Conservation (phyloP, 2,113 vertebrate species). For the Paralichthys olivaceus region DNA sequence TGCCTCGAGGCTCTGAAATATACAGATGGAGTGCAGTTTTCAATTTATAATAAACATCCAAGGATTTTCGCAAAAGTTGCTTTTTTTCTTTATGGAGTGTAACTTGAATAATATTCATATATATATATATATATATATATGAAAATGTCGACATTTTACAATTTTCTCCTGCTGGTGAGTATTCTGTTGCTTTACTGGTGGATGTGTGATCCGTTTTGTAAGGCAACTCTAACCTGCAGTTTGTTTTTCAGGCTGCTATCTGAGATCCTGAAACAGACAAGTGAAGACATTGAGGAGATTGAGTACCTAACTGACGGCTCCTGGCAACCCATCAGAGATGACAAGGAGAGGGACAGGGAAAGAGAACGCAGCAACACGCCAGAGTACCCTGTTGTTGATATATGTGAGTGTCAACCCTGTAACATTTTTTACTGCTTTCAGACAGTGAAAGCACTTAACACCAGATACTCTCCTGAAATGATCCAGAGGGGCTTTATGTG, state of each 20-base stretch:
- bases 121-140: no score
- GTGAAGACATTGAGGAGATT: slow-evolving; percentile 93
- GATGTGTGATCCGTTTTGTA: neutral
- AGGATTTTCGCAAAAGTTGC: neutral
- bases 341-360: slow-evolving; percentile 88
- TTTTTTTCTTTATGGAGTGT: neutral
- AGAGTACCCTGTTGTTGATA: slow-evolving; percentile 91
- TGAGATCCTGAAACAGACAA: slow-evolving; percentile 93
- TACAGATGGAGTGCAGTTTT: neutral
- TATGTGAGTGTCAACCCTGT: slow-evolving; percentile 83
- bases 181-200: neutral
- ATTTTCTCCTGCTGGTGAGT: neutral
- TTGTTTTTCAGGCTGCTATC: slow-evolving; percentile 87
- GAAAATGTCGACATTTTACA: neutral
- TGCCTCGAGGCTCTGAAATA: neutral
- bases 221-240: slow-evolving; percentile 17
- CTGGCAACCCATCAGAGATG: slow-evolving; percentile 93
- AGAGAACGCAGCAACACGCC: slow-evolving; percentile 92
- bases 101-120: neutral
- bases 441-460: no score
- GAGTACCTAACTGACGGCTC: slow-evolving; percentile 96
- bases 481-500: no score
- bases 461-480: no score
- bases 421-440: neutral
- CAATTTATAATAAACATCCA: neutral